Evolutionary conservation across 2,888 invertebrate genomes (phyloP), one percentile per base, ranked within the genome.

Genomic region (Nebria salina): DNA sequence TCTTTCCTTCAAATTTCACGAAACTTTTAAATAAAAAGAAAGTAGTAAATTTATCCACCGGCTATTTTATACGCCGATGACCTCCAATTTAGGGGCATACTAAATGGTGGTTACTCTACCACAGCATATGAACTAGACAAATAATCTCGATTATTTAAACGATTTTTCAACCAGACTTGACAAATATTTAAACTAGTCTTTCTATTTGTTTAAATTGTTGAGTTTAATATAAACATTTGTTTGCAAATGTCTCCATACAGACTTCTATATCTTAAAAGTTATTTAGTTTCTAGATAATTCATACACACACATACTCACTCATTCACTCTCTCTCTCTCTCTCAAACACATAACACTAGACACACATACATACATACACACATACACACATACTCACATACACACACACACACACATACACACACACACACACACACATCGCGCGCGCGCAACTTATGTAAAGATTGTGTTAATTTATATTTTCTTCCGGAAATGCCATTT

Each of bases 381-480:
- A 75, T 43, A 75, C 64, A 75, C 54, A 54, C 64, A 54, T 20
- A 75, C 64, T 3, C 54, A 75, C 64, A 75, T 20, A 75, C 64
- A 75, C 20, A 75, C n/a, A 54, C 54, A 75, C 20, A 75, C 64
- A 43, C 1, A 54, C 64, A 75, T 43, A 75, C 64, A 75, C 54
- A 54, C 64, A 54, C 54, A 75, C 64, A 75, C 54, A 75, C 64
- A 75, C 20, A 75, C n/a, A 54, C 54, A 75, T n/a, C n/a, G n/a
- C n/a, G n/a, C n/a, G 65, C 64, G 25, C 9, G 4, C 7, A 54
- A 54, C 11, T 54, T 54, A 54, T 54, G 54, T 13, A 54, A 54
- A 54, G 54, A 54, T 54, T 2, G 54, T 54, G 54, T 54, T 54
- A 54, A 54, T 54, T 54, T 54, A 54, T 54, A 1, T 2, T 5